A percentile compares a stretch with the other conserved stretches of the same genome.
These are phyloP conservation scores for Oedothorax gibbosus DNA, from an alignment of 1,140 invertebrate genomes.

Conservation along the genomic window DNA sequence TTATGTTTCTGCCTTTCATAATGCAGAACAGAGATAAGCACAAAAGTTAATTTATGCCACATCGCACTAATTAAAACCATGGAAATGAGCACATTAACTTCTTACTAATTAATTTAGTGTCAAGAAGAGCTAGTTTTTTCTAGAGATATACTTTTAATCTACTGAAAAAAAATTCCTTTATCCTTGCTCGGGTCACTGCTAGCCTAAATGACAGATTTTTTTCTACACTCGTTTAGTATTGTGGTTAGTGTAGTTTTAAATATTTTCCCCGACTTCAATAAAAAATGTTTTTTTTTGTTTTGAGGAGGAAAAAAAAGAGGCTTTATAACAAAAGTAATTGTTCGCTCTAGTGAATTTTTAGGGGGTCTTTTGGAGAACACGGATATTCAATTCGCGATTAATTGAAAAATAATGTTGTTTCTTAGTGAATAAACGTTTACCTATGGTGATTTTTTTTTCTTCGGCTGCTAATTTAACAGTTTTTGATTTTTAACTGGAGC, in stretches of 20 bases:
- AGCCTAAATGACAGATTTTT: constrained; percentile 25
- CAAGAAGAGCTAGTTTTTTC: constrained; percentile 19
- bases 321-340: constrained; percentile 52
- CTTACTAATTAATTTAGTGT: constrained; percentile 59
- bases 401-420: constrained; percentile 47
- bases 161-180: constrained; percentile 16
- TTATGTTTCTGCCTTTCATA: constrained; percentile 16
- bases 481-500: constrained; percentile 23
- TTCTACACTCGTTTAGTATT: constrained; percentile 17
- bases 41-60: constrained; percentile 55
- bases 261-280: not conserved
- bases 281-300: constrained; percentile 25
- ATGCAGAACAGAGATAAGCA: constrained; percentile 16
- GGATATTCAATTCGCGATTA: constrained; percentile 29
- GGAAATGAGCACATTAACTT: constrained; percentile 52
- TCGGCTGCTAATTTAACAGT: constrained; percentile 25
- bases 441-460: constrained; percentile 34
- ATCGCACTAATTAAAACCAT: constrained; percentile 54
- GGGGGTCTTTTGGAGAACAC: constrained; percentile 3
- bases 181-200: constrained; percentile 30
- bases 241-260: constrained; percentile 50
- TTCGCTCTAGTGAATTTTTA: constrained; percentile 43
- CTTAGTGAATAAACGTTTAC: constrained; percentile 20
- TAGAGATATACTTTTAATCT: constrained; percentile 2
- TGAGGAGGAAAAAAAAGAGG: constrained; percentile 15